These are phyloP conservation scores for Gymnoscopelus braueri DNA, from an alignment of 2,797 vertebrate species.

Conservation along the genomic window DNA sequence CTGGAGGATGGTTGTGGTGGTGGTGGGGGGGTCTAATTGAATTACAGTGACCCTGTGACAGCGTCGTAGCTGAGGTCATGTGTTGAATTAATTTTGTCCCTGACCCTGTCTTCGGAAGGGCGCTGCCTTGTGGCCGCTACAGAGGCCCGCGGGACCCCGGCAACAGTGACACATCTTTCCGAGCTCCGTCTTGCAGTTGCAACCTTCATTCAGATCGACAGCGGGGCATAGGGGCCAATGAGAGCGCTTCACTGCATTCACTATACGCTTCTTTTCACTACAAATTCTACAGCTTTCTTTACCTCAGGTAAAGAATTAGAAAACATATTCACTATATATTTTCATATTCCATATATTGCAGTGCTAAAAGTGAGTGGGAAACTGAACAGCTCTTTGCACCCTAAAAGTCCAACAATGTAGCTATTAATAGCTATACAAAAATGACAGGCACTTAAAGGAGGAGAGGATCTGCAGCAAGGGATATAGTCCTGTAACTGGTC, in stretches of 20 bases:
- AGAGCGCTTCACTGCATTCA: conserved; percentile 22
- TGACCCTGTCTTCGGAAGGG: conserved; percentile 64
- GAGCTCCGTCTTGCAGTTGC: conserved; percentile 38
- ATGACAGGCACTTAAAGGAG: conserved; percentile 8
- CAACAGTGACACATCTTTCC: conserved; percentile 59
- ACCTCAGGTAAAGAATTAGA: conserved; percentile 20
- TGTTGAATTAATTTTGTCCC: conserved; percentile 85
- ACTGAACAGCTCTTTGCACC: conserved; percentile 6
- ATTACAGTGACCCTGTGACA: conserved; percentile 88
- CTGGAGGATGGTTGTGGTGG: conserved; percentile 3
- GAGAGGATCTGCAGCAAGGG: not conserved
- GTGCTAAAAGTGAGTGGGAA: not conserved
- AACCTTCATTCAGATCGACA: conserved; percentile 62
- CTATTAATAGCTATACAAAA: conserved; percentile 22
- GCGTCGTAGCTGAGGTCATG: conserved; percentile 82
- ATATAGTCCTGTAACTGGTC: conserved; percentile 3
- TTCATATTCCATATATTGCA: too few species aligned
- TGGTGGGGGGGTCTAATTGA: conserved; percentile 78
- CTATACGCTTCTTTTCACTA: conserved; percentile 41
- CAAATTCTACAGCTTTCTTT: conserved; percentile 27
- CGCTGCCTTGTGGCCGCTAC: conserved; percentile 51
- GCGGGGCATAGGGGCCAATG: conserved; percentile 32
- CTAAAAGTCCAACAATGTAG: conserved; percentile 21
- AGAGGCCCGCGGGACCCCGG: conserved; percentile 40
- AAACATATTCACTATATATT: too few species aligned